Percentiles rank a stretch among this genome's conserved stretches.
Evolutionary conservation across 2,888 invertebrate genomes (phyloP).

Genomic region (Scaptomyza reducta): DNA sequence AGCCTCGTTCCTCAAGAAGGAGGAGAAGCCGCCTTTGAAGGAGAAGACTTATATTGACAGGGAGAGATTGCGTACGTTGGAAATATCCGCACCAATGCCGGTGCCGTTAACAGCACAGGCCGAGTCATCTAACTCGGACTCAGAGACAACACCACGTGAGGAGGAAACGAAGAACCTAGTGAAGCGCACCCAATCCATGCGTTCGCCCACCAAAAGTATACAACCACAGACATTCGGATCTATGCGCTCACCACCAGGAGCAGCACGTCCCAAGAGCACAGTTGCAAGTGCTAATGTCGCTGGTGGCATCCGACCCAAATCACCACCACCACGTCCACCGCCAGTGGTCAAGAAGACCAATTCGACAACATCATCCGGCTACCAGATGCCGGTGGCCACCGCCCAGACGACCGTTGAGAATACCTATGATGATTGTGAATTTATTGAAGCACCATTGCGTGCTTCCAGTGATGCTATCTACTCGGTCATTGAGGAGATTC

Average conservation of each 20-base stretch:
- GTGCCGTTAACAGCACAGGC: slow-evolving; percentile 80
- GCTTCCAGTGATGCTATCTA: slow-evolving; percentile 92
- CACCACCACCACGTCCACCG: slow-evolving; percentile 89
- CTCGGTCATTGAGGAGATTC: slow-evolving; percentile 93
- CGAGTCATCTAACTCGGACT: slow-evolving; percentile 85
- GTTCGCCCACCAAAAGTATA: slow-evolving; percentile 86
- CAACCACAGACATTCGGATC: slow-evolving; percentile 92
- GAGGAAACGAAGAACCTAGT: slow-evolving; percentile 85
- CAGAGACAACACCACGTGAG: slow-evolving; percentile 82
- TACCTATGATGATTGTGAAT: slow-evolving; percentile 92
- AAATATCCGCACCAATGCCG: slow-evolving; percentile 93
- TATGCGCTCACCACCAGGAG: slow-evolving; percentile 88
- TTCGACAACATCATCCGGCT: slow-evolving; percentile 86
- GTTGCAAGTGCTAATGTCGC: slow-evolving; percentile 69
- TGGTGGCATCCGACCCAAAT: slow-evolving; percentile 87
- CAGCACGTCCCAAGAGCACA: slow-evolving; percentile 89
- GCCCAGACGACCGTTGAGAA: slow-evolving; percentile 81
- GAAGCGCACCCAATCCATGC: slow-evolving; percentile 92
- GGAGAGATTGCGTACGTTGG: slow-evolving; percentile 89
- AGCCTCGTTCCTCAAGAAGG: slow-evolving; percentile 90
- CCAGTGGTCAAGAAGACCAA: slow-evolving; percentile 83
- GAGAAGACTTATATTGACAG: slow-evolving; percentile 89
- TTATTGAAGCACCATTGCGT: slow-evolving; percentile 85
- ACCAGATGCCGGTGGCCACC: slow-evolving; percentile 86
- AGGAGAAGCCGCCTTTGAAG: slow-evolving; percentile 87